Base-by-base conservation (phyloP, 2,888 invertebrate species). In the Poecilus cupreus region DNA sequence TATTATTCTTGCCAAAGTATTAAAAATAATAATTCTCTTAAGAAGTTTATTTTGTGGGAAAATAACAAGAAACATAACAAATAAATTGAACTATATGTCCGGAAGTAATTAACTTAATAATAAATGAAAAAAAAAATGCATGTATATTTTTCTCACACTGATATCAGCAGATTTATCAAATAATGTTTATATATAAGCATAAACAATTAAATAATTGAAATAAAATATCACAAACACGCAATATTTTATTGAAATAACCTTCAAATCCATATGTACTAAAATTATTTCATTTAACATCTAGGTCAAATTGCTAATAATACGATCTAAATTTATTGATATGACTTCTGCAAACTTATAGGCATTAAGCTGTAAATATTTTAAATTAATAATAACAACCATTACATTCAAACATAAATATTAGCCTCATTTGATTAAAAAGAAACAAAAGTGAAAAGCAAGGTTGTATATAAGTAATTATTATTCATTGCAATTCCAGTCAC, bases 201-300 rank as follows among this genome's bases (percentile, higher is more conserved):
- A n/a, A 32, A 32, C 32, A 32, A 32, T 6, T 3, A 32, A 32
- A 32, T 32, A 49, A 49, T 49, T 49, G 49, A 18, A 49, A 57
- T 22, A 57, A 57, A 57, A 57, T 57, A 57, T 22, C 20, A 57
- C 18, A n/a, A 57, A 22, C 24, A 57, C 20, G 57, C 57, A 57
- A 57, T 22, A 57, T 57, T 26, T 60, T 60, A 60, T 60, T 60
- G 26, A 26, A 26, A 60, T 24, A 60, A 60, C 60, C 60, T 60
- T 60, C 26, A 60, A 32, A 24, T 60, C 24, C 20, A 11, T 54
- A 13, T 24, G 57, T n/a, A 13, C 10, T 10, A 13, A 22, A 32
- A 24, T 60, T 26, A 11, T 60, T 24, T 60, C 13, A 24, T 24
- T 57, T 57, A 24, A 57, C 11, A 60, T 24, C 24, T 32, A 13